A percentile compares a stretch with the other conserved stretches of the same genome.
Conservation (phyloP, 2,797 vertebrate genomes). For the Lutjanus argentimaculatus region DNA sequence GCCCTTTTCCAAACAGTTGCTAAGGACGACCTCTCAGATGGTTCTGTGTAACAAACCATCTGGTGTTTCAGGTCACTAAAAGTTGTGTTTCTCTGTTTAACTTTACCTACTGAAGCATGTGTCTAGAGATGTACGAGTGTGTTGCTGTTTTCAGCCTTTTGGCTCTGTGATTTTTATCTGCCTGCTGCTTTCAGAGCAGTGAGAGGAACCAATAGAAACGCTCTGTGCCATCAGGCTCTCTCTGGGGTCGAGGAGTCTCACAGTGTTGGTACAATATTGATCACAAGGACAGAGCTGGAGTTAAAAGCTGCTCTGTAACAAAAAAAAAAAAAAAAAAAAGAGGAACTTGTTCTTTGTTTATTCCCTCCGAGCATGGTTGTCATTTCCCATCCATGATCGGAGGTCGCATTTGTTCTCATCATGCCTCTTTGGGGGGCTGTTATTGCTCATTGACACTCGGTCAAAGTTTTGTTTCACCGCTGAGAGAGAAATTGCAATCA, state of each 20-base stretch:
- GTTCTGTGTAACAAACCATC: no score
- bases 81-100: not conserved
- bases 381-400: conserved; percentile 4
- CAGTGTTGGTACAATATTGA: conserved; percentile 15
- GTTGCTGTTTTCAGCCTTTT: not conserved
- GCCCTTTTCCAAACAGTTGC: no score
- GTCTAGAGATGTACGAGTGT: not conserved
- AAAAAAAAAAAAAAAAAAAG: no score
- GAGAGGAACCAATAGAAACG: conserved; percentile 7
- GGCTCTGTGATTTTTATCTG: conserved; percentile 3
- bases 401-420: conserved; percentile 2
- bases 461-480: conserved; percentile 25
- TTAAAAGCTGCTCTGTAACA: conserved; percentile 18
- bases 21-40: no score
- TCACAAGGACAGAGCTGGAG: conserved; percentile 5
- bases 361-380: not conserved
- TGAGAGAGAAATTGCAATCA: conserved; percentile 32
- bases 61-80: no score
- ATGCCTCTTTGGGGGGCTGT: not conserved
- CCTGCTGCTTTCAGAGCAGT: conserved; percentile 7
- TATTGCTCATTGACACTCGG: conserved; percentile 28
- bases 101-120: not conserved
- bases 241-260: not conserved
- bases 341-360: no score
- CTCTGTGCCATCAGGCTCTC: conserved; percentile 3